Base-by-base conservation (phyloP, 2,113 vertebrate species). In the Rhinolophus ferrumequinum region DNA sequence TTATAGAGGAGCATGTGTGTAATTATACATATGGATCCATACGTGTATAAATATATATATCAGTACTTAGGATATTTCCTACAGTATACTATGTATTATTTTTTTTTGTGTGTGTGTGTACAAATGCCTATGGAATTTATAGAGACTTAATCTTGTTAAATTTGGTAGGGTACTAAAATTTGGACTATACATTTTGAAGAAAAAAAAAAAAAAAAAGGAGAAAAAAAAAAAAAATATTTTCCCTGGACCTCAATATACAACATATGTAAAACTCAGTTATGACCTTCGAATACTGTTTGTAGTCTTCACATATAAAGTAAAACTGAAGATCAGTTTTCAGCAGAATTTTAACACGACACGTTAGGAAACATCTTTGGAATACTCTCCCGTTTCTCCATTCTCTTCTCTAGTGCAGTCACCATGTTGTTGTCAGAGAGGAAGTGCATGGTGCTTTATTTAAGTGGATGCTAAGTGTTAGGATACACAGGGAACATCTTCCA, bases 381-480 rank as follows among this genome's bases (percentile, higher is more conserved):
- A 22, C 1, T 19, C 64, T 56, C 8, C 1, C 2, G 2, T 56
- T 62, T 41, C 9, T 7, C 19, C 6, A 67, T 30, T 67, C 2
- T 67, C 24, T 66, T 64, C 77, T 58, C 47, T 41, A 81, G 12
- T 28, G 58, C 14, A 81, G 4, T 24, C 8, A 56, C 13, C 2
- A 1, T 44, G 0, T 5, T 54, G 8, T 4, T 52, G 11, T 35
- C 6, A 0, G 15, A 24, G 9, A 2, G 9, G 30, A 24, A 89
- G 10, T 8, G 2, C 0, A 2, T 8, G 5, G 1, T 66, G 3
- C 12, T 86, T 22, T 58, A 88, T 33, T 16, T 8, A 60, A 38
- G 11, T 56, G 8, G 21, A 35, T 54, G 5, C 2, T 60, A 50
- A 14, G 44, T 28, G 11, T 66, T 82, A 58, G 5, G 35, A 41